A percentile compares a stretch with the other conserved stretches of the same genome.
Evolutionary conservation across 2,797 vertebrate genomes (phyloP).

Genomic region (Acomys russatus): DNA sequence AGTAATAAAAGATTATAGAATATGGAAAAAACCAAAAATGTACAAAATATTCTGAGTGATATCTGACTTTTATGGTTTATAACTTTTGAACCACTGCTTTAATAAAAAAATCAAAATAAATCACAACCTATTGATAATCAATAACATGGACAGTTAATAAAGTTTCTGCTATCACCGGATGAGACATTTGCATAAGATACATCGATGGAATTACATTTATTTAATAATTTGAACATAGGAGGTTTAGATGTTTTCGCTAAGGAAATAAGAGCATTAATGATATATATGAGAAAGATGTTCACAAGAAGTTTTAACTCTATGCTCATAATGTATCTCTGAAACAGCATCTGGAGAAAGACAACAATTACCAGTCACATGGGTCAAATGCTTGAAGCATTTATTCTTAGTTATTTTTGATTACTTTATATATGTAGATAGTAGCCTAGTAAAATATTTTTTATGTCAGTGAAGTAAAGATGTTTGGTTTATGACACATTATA

Average conservation of each 20-base stretch:
- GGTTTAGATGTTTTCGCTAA: neutral
- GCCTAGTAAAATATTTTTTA: neutral
- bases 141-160: neutral
- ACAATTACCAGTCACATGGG: neutral
- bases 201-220: neutral
- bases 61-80: neutral
- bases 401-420: neutral
- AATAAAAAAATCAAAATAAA: neutral
- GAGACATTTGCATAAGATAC: neutral
- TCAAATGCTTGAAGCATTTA: neutral
- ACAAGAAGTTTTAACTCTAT: neutral
- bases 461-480: neutral
- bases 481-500: neutral
- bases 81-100: neutral
- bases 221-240: neutral
- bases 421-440: neutral
- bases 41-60: neutral
- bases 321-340: neutral
- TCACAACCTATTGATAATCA: neutral
- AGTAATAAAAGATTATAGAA: neutral
- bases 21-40: neutral
- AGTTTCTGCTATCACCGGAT: neutral
- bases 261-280: neutral
- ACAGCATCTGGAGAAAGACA: neutral
- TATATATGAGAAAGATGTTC: neutral